These are phyloP conservation scores for Danio aesculapii DNA, from an alignment of 2,797 vertebrate species.

Conservation along the genomic window DNA sequence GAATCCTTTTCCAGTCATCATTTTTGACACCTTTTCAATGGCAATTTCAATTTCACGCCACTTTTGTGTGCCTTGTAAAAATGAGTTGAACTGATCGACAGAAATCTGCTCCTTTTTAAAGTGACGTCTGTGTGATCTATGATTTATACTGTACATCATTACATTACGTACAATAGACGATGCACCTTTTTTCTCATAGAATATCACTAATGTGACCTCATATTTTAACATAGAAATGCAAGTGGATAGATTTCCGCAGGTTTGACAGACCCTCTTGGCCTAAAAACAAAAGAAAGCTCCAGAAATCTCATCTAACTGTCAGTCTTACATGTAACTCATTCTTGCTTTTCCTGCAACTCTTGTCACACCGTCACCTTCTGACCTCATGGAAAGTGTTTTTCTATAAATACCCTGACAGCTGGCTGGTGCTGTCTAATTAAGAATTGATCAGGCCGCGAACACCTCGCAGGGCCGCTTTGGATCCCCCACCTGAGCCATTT, in stretches of 20 bases:
- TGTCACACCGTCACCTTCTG: slow-evolving; percentile 58
- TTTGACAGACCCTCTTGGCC: background rate
- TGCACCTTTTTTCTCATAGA: background rate
- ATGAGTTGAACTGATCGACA: background rate
- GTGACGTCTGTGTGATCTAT: background rate
- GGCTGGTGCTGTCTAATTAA: slow-evolving; percentile 60
- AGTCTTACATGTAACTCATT: slow-evolving; percentile 5
- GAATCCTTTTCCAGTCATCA: too few relatives aligned
- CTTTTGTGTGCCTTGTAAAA: too few relatives aligned
- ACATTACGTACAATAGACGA: background rate
- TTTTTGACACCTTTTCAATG: too few relatives aligned
- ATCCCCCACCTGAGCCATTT: slow-evolving; percentile 36
- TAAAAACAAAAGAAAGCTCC: slow-evolving; percentile 1
- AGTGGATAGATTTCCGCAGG: background rate
- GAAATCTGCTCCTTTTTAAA: background rate
- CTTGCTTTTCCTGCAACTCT: slow-evolving; percentile 59
- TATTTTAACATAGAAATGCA: background rate
- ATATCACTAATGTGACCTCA: background rate
- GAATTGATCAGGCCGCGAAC: slow-evolving; percentile 64
- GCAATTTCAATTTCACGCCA: too few relatives aligned
- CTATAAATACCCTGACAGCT: slow-evolving; percentile 62
- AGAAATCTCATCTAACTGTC: background rate
- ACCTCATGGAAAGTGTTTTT: slow-evolving; percentile 62
- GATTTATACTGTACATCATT: background rate
- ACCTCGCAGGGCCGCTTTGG: slow-evolving; percentile 17